Conservation (phyloP, 1,140 invertebrate species). For the Polyergus mexicanus region DNA sequence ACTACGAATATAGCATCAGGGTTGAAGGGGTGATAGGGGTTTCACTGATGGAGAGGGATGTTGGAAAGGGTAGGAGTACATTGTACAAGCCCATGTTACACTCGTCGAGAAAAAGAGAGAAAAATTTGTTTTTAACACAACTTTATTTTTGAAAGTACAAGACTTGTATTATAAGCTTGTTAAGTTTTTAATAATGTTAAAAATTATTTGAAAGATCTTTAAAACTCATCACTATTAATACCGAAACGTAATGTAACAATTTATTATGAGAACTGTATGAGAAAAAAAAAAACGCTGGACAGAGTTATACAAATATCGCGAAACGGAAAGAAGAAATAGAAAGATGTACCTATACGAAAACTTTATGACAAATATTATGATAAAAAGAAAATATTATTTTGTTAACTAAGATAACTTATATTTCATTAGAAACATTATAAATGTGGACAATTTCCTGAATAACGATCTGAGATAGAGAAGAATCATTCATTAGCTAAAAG, state of each 20-base stretch:
- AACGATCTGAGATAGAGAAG: not conserved
- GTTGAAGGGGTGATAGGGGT: slow-evolving; percentile 74
- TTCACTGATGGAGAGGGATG: slow-evolving; percentile 42
- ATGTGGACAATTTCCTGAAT: not conserved
- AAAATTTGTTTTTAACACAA: slow-evolving; percentile 19
- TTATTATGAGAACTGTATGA: not conserved
- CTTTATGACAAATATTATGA: not conserved
- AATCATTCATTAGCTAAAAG: slow-evolving; percentile 2
- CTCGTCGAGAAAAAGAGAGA: slow-evolving; percentile 49
- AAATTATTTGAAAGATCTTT: not conserved
- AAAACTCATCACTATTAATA: not conserved
- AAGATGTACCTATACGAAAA: not conserved
- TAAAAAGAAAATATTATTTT: not conserved
- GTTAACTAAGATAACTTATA: not conserved
- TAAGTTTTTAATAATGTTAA: not conserved
- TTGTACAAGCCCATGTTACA: slow-evolving; percentile 79
- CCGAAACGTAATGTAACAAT: not conserved
- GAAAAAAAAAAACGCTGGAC: not conserved
- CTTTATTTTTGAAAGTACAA: slow-evolving; percentile 10
- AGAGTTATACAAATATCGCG: not conserved
- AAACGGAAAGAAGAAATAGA: too few relatives aligned
- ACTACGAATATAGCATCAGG: slow-evolving; percentile 62
- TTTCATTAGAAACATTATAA: slow-evolving; percentile 21
- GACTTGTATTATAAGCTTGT: not conserved
- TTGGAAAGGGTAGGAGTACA: slow-evolving; percentile 66